A percentile compares a stretch with the other conserved stretches of the same genome.
Evolutionary conservation across 2,888 invertebrate species (phyloP).

Genomic region (Spisula subtruncata): DNA sequence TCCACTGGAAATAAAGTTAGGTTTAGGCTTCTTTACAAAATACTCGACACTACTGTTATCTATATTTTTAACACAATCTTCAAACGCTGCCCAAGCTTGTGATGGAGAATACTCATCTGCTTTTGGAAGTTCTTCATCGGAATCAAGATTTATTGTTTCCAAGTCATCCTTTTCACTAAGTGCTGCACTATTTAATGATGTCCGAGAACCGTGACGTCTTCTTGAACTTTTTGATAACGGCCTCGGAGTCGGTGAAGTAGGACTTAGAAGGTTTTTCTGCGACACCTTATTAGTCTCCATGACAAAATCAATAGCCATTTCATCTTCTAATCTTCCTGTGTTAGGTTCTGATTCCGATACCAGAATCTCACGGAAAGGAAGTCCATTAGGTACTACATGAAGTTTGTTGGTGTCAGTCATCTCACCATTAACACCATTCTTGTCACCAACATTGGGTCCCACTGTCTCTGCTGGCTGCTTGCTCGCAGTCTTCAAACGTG

Average conservation of each 20-base stretch:
- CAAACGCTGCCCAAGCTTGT: conserved; percentile 77
- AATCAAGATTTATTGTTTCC: conserved; percentile 54
- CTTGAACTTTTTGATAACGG: conserved; percentile 19
- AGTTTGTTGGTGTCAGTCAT: conserved; percentile 16
- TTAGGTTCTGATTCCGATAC: not conserved
- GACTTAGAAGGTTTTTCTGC: conserved; percentile 17
- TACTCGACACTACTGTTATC: conserved; percentile 71
- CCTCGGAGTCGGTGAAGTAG: conserved; percentile 46
- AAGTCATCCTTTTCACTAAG: conserved; percentile 53
- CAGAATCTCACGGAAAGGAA: not conserved
- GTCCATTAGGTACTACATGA: not conserved
- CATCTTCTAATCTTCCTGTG: conserved; percentile 26
- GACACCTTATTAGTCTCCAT: conserved; percentile 54
- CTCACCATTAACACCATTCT: conserved; percentile 33
- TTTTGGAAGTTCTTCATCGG: conserved; percentile 55
- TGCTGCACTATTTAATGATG: conserved; percentile 56
- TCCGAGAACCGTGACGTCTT: conserved; percentile 38
- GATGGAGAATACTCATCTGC: conserved; percentile 18
- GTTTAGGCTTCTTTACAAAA: conserved; percentile 71
- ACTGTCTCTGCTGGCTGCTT: conserved; percentile 40
- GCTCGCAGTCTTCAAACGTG: conserved; percentile 46
- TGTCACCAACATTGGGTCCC: conserved; percentile 37
- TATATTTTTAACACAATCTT: conserved; percentile 76
- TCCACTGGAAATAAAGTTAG: conserved; percentile 78
- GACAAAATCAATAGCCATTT: conserved; percentile 59